Evolutionary conservation across 30 jellyfish, hydroid and myxozoan species (phyloP).

Genomic region (Clytia hemisphaerica): DNA sequence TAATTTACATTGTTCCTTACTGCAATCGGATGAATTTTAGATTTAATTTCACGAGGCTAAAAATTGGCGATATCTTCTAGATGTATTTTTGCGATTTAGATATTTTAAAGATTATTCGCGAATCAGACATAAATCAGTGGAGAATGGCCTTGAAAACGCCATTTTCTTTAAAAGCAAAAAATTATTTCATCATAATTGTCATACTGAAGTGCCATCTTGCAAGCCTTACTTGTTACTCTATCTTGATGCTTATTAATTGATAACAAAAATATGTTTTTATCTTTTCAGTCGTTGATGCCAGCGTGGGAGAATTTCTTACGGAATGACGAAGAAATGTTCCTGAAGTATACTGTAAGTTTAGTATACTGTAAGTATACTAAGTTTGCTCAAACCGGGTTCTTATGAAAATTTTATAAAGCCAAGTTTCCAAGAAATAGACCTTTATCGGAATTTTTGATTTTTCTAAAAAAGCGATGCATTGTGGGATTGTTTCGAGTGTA

Average conservation of each 20-base stretch:
- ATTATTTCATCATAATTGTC: too few species aligned
- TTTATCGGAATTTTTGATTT: too few species aligned
- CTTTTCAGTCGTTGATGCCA: slow-evolving; percentile 52
- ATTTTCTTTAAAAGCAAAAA: not conserved
- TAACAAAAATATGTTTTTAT: not conserved
- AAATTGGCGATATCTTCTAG: not conserved
- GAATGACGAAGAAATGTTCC: slow-evolving; percentile 43
- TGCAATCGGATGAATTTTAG: not conserved
- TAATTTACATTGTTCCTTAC: too few species aligned
- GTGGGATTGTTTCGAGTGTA: too few species aligned
- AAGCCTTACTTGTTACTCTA: too few species aligned
- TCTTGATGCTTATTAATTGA: not conserved
- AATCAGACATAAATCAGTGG: not conserved
- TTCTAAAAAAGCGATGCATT: too few species aligned
- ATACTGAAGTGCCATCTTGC: too few species aligned
- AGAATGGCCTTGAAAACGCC: not conserved
- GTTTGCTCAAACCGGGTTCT: too few species aligned
- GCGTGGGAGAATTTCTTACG: slow-evolving; percentile 49
- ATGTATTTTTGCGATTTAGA: not conserved
- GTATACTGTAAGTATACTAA: too few species aligned
- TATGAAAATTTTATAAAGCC: too few species aligned
- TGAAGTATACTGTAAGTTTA: slow-evolving; percentile 48
- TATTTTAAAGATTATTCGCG: not conserved
- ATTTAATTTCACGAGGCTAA: not conserved
- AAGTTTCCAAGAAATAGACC: too few species aligned